Percentiles rank a stretch among this genome's conserved stretches.
Evolutionary conservation across 2,113 vertebrate genomes (phyloP).

Genomic region (Hemichromis elongatus): DNA sequence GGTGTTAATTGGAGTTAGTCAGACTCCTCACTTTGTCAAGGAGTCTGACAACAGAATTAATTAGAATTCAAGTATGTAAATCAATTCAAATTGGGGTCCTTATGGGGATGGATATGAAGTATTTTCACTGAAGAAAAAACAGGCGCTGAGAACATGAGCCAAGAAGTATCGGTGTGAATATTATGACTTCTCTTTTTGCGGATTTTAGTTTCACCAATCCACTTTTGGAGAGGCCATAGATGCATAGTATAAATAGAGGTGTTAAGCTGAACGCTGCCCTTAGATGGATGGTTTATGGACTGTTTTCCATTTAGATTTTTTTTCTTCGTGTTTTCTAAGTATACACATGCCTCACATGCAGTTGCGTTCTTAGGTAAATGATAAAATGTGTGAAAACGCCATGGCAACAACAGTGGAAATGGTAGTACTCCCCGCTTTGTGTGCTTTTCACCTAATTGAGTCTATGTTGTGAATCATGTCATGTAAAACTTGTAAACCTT

Average conservation of each 20-base stretch:
- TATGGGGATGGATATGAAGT: conserved; percentile 37
- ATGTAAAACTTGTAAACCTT: conserved; percentile 1
- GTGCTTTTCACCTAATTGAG: conserved; percentile 13
- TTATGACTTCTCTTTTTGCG: conserved; percentile 55
- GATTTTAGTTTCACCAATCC: conserved; percentile 42
- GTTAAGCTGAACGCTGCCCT: conserved; percentile 30
- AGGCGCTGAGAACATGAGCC: conserved; percentile 51
- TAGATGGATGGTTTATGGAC: conserved; percentile 14
- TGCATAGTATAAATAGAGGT: conserved; percentile 47
- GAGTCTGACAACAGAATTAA: conserved; percentile 84
- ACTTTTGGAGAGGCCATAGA: conserved; percentile 35
- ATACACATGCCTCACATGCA: neutral
- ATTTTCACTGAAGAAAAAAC: conserved; percentile 54
- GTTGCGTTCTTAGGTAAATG: conserved; percentile 43
- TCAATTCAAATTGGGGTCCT: conserved; percentile 70
- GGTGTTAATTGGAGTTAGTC: conserved; percentile 99
- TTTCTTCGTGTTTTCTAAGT: conserved; percentile 20
- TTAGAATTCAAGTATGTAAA: conserved; percentile 75
- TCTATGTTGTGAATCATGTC: conserved; percentile 18
- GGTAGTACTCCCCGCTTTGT: conserved; percentile 20
- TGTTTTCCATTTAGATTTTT: conserved; percentile 12
- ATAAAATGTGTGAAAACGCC: conserved; percentile 53
- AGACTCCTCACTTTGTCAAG: conserved; percentile 92
- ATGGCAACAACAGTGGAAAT: conserved; percentile 51
- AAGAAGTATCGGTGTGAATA: conserved; percentile 45